Evolutionary conservation across 1,140 invertebrate genomes (phyloP).

Genomic region (Mizuhopecten yessoensis): DNA sequence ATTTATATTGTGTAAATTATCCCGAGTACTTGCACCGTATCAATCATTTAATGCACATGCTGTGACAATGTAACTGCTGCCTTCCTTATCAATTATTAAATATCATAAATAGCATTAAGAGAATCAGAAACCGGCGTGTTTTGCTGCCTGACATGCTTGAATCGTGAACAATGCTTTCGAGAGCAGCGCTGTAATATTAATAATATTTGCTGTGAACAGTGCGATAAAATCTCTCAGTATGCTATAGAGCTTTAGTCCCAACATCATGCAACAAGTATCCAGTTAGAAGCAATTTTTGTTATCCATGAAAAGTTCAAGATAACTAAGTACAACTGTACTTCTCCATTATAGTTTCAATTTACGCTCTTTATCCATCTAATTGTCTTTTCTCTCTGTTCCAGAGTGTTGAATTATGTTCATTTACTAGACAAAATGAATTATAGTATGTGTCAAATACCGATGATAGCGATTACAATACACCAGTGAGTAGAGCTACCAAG

Average conservation of each 20-base stretch:
- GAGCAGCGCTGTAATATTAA: not conserved
- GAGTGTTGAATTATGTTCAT: too few relatives aligned
- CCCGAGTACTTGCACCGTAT: not conserved
- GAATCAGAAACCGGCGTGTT: not conserved
- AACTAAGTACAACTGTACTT: too few relatives aligned
- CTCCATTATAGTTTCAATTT: too few relatives aligned
- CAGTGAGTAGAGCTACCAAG: too few relatives aligned
- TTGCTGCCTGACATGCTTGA: conserved; percentile 26
- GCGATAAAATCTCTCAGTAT: not conserved
- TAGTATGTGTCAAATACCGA: too few relatives aligned
- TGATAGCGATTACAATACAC: too few relatives aligned
- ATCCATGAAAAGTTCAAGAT: too few relatives aligned
- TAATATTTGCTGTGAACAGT: not conserved
- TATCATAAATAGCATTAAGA: not conserved
- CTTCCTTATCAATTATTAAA: conserved; percentile 24
- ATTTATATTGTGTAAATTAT: not conserved
- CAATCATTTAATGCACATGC: conserved; percentile 13
- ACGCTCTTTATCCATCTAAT: too few relatives aligned
- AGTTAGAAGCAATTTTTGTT: not conserved
- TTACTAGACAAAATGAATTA: too few relatives aligned
- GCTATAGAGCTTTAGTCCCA: not conserved
- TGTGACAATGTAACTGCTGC: not conserved
- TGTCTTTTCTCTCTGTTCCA: too few relatives aligned
- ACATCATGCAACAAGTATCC: not conserved
- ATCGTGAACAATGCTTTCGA: not conserved